A percentile compares a stretch with the other conserved stretches of the same genome.
Evolutionary conservation across 2,888 invertebrate species (phyloP).

Genomic region (Volucella inanis): DNA sequence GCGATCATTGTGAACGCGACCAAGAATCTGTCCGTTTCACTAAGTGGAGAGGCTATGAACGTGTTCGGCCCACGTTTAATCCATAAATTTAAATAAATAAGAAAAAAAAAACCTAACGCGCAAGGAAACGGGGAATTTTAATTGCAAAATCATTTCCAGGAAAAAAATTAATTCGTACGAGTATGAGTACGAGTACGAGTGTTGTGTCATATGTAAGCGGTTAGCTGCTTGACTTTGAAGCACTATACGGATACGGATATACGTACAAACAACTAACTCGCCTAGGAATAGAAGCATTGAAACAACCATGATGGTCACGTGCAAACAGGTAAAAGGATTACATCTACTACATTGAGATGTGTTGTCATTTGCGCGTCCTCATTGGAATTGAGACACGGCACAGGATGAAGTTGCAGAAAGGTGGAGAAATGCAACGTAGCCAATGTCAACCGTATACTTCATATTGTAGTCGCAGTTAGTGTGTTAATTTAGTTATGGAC

Average conservation of each 20-base stretch:
- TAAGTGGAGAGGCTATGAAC: slow-evolving; percentile 56
- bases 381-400: background rate
- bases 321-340: slow-evolving; percentile 17
- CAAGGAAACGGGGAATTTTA: slow-evolving; percentile 64
- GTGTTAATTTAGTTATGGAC: slow-evolving; percentile 26
- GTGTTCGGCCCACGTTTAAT: slow-evolving; percentile 69
- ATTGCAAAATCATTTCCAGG: slow-evolving; percentile 68
- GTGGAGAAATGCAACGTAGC: slow-evolving; percentile 16
- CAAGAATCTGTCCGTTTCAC: slow-evolving; percentile 37
- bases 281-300: slow-evolving; percentile 7
- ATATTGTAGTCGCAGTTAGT: background rate
- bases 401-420: slow-evolving; percentile 19
- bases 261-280: background rate
- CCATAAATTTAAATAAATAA: slow-evolving; percentile 63
- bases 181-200: background rate
- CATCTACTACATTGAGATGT: background rate
- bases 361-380: background rate
- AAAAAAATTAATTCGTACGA: slow-evolving; percentile 52
- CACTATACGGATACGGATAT: background rate
- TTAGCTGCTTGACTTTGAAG: slow-evolving; percentile 2
- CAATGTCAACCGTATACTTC: background rate
- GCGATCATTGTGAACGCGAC: background rate
- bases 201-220: slow-evolving; percentile 35
- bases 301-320: slow-evolving; percentile 52
- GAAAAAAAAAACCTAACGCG: slow-evolving; percentile 23